Conservation (phyloP, 2,888 invertebrate species). For the Hipparchia sbordonii region DNA sequence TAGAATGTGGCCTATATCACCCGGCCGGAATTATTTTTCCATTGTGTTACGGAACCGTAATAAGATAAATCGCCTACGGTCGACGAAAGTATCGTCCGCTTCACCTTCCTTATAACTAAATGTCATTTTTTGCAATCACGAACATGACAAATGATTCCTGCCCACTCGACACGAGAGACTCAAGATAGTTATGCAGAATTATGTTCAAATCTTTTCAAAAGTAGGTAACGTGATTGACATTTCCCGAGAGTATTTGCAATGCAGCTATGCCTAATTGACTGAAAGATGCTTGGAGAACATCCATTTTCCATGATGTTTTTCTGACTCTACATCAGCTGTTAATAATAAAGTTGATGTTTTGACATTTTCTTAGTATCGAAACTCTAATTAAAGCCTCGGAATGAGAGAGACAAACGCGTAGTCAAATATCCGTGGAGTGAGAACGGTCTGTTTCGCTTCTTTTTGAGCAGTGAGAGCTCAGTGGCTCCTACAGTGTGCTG, state of each 20-base stretch:
- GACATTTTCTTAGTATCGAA: too few species aligned
- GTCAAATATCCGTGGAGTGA: too few species aligned
- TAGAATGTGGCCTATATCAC: too few species aligned
- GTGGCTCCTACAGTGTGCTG: too few species aligned
- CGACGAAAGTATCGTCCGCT: background rate
- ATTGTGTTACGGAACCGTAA: background rate
- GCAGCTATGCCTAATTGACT: background rate
- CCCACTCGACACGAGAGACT: background rate
- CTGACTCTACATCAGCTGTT: too few species aligned
- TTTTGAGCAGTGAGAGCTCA: too few species aligned
- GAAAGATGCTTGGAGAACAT: background rate
- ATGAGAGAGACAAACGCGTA: too few species aligned
- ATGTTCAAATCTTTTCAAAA: background rate
- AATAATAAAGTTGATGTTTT: too few species aligned
- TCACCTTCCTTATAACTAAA: background rate
- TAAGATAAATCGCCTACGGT: background rate
- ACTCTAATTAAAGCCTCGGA: too few species aligned
- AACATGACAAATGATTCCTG: background rate
- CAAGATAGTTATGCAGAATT: background rate
- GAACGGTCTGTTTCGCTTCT: too few species aligned
- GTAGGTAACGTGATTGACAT: background rate
- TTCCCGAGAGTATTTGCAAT: background rate
- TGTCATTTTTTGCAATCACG: conserved; percentile 1
- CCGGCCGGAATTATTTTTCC: too few species aligned
- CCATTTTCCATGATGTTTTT: too few species aligned